A percentile compares a stretch with the other conserved stretches of the same genome.
These are phyloP conservation scores for Heptranchias perlo DNA, from an alignment of 2,113 vertebrate genomes.

Conservation along the genomic window DNA sequence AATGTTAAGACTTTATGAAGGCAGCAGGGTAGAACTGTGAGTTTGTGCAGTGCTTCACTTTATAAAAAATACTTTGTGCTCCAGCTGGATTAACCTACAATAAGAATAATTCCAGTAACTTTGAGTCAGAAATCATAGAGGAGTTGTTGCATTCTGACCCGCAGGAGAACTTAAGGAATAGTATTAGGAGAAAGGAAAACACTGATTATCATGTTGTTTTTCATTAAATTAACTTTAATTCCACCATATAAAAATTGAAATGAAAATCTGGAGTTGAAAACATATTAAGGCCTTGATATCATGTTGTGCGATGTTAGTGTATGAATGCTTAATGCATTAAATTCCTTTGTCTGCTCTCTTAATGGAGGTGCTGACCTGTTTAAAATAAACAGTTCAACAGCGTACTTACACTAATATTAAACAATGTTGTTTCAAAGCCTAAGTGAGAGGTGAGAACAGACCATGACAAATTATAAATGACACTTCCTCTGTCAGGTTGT, in stretches of 20 bases:
- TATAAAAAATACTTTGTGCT: not conserved
- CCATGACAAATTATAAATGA: slow-evolving; percentile 30
- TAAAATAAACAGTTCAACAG: not conserved
- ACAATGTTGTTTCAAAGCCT: not conserved
- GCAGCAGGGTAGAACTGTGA: not conserved
- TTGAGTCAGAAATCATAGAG: not conserved
- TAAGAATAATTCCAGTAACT: not conserved
- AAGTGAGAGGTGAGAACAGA: slow-evolving; percentile 15
- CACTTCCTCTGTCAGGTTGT: not conserved
- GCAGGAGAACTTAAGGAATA: not conserved
- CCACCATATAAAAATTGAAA: not conserved
- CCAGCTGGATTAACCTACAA: not conserved
- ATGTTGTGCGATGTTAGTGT: slow-evolving; percentile 14
- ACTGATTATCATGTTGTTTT: not conserved
- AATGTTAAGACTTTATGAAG: not conserved
- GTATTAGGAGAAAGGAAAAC: not conserved
- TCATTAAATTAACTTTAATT: slow-evolving; percentile 18
- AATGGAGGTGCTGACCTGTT: slow-evolving; percentile 6
- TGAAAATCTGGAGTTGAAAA: slow-evolving; percentile 14
- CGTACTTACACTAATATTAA: not conserved
- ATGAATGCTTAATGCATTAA: slow-evolving; percentile 22
- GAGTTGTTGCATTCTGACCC: not conserved
- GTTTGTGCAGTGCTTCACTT: not conserved
- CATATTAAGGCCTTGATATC: not conserved
- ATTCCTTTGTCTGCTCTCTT: not conserved